Conservation (phyloP, 2,113 vertebrate genomes). For the Craseonycteris thonglongyai region DNA sequence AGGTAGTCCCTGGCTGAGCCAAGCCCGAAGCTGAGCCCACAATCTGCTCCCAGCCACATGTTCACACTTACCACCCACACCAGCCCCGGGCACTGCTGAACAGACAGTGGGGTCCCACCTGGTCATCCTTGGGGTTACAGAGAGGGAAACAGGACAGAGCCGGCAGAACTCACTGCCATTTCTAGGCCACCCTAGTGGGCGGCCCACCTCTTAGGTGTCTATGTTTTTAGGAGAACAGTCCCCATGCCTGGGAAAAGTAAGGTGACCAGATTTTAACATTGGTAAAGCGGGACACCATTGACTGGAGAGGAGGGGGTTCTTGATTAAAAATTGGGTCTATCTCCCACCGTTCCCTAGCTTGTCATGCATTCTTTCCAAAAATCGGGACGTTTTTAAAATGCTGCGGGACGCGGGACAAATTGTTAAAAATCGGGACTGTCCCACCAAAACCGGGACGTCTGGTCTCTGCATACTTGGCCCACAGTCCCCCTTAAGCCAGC, state of each 20-base stretch:
- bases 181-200: background rate
- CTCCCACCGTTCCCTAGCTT: too few relatives aligned
- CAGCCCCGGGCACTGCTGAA: background rate
- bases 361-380: too few relatives aligned
- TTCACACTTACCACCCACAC: background rate
- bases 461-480: background rate
- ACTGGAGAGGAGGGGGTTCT: too few relatives aligned
- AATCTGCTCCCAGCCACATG: background rate
- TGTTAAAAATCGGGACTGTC: too few relatives aligned
- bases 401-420: too few relatives aligned
- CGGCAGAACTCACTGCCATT: background rate
- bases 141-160: background rate
- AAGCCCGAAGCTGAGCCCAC: background rate
- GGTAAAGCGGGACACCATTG: too few relatives aligned
- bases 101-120: background rate
- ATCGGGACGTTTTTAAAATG: too few relatives aligned
- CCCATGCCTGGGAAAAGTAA: background rate
- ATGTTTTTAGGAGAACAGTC: background rate
- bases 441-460: too few relatives aligned
- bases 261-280: too few relatives aligned
- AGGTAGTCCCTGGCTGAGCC: accelerated
- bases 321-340: too few relatives aligned
- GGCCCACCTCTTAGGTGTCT: background rate
- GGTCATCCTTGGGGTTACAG: background rate
- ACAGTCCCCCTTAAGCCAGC: background rate